Evolutionary conservation across 2,888 invertebrate species (phyloP).

Genomic region (Stegophylla sp.): DNA sequence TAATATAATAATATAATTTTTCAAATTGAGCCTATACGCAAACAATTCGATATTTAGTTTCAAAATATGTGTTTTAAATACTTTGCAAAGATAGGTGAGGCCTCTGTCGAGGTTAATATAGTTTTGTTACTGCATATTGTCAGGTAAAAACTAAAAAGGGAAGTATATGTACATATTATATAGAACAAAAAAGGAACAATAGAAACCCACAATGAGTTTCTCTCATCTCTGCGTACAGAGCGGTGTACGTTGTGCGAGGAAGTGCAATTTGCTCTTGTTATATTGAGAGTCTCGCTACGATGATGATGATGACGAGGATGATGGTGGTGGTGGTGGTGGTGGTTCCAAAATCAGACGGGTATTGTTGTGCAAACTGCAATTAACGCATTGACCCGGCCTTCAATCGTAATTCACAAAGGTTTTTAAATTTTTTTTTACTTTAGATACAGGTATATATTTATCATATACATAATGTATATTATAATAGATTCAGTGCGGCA

Average conservation of each 20-base stretch:
- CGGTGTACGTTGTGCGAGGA: conserved; percentile 30
- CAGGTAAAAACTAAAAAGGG: conserved; percentile 10
- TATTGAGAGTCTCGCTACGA: conserved; percentile 9
- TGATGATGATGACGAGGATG: background rate
- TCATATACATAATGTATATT: background rate
- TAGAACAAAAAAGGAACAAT: conserved; percentile 10
- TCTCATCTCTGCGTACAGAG: background rate
- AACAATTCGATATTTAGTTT: conserved; percentile 2
- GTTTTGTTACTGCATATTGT: conserved; percentile 1
- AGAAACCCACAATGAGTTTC: conserved; percentile 19
- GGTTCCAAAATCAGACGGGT: conserved; percentile 29
- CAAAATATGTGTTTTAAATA: background rate
- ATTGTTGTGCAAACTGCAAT: conserved; percentile 42
- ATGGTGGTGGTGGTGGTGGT: too few relatives aligned
- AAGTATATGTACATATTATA: background rate
- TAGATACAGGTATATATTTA: background rate
- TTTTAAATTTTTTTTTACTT: conserved; percentile 12
- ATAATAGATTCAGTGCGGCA: background rate
- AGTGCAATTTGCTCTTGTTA: conserved; percentile 45
- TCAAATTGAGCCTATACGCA: background rate
- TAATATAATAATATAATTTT: too few relatives aligned
- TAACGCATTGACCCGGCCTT: conserved; percentile 15
- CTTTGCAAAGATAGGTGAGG: background rate
- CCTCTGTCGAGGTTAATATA: background rate
- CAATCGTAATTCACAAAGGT: conserved; percentile 29